phyloP scores from a whole-genome alignment of 2,888 invertebrate species.

The Timema cristinae region DNA sequence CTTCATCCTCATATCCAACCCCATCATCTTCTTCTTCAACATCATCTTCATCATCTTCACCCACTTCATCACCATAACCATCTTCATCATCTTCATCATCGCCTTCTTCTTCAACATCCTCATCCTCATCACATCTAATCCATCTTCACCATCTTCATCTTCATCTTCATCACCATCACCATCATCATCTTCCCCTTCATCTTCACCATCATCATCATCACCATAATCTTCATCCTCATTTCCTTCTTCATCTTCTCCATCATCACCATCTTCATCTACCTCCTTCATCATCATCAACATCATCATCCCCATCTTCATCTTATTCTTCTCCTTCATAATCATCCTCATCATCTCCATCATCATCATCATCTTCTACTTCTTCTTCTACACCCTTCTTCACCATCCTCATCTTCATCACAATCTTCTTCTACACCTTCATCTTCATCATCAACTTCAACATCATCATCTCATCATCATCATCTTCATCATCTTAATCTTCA shows the following conservation, averaged over 20 bases:
- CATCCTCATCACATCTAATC: background rate
- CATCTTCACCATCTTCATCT: background rate
- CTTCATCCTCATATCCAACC: constrained; percentile 12
- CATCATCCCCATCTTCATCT: background rate
- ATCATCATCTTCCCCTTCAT: background rate
- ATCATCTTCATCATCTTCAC: background rate
- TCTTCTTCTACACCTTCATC: constrained; percentile 11
- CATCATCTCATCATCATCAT: constrained; percentile 18
- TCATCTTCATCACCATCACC: background rate
- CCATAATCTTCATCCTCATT: constrained; percentile 19
- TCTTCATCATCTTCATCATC: background rate
- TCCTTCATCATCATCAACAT: background rate
- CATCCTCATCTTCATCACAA: constrained; percentile 17
- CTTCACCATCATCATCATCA: constrained; percentile 1
- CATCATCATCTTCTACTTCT: constrained; percentile 18
- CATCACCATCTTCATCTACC: background rate
- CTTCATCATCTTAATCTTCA: constrained; percentile 19
- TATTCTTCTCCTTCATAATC: background rate
- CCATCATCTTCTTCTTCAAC: constrained; percentile 16
- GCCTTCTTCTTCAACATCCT: background rate
- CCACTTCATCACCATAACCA: background rate
- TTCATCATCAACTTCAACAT: background rate
- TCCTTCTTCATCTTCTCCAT: constrained; percentile 7
- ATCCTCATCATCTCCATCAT: background rate
- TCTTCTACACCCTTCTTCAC: background rate